Evolutionary conservation across 2,888 invertebrate genomes (phyloP).

Genomic region (Scelioninae gen. 1): DNA sequence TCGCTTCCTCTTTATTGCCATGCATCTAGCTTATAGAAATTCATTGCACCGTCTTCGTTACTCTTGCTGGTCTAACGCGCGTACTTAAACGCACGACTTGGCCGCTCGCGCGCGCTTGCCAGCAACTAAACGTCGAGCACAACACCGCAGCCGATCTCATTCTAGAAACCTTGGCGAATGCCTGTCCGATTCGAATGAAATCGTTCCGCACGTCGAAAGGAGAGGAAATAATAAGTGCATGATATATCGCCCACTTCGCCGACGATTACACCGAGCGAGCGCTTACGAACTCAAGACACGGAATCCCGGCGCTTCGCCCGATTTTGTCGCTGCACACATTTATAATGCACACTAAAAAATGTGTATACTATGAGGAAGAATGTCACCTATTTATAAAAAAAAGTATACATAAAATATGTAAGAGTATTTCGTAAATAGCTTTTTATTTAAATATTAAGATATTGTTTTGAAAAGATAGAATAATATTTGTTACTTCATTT

Average conservation of each 20-base stretch:
- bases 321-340: too few species aligned
- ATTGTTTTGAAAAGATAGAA: too few species aligned
- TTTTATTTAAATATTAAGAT: too few species aligned
- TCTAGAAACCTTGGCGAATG: constrained; percentile 68
- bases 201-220: constrained; percentile 49
- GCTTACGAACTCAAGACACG: too few species aligned
- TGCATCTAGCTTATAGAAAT: constrained; percentile 54
- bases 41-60: constrained; percentile 49
- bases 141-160: constrained; percentile 52
- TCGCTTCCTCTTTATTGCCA: constrained; percentile 56
- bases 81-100: neutral
- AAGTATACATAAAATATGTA: too few species aligned
- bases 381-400: too few species aligned
- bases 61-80: constrained; percentile 50
- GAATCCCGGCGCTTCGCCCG: too few species aligned
- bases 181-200: constrained; percentile 58
- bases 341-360: too few species aligned
- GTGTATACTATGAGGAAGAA: too few species aligned
- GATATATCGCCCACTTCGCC: constrained; percentile 43
- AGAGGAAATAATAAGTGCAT: constrained; percentile 52
- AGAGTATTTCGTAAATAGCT: too few species aligned
- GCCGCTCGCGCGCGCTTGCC: neutral
- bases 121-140: constrained; percentile 27
- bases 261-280: too few species aligned
- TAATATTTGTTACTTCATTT: too few species aligned